Evolutionary conservation across 2,888 invertebrate genomes (phyloP).

Genomic region (Cybosia mesomella): DNA sequence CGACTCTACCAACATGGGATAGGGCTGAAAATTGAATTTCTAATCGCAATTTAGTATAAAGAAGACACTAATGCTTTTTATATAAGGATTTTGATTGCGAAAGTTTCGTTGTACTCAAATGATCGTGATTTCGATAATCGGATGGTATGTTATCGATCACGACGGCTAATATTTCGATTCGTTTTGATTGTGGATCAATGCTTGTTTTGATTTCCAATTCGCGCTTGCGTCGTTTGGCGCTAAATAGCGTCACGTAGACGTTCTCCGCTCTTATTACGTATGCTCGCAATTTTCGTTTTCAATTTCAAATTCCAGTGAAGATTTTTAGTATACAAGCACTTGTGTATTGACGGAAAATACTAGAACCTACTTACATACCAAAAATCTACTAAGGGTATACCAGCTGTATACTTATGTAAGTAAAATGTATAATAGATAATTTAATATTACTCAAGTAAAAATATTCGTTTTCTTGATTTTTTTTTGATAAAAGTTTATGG

Average conservation of each 20-base stretch:
- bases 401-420: not conserved
- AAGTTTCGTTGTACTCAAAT: slow-evolving; percentile 66
- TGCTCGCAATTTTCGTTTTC: slow-evolving; percentile 78
- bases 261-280: slow-evolving; percentile 68
- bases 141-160: slow-evolving; percentile 84
- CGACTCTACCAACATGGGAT: slow-evolving; percentile 49
- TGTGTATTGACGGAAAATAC: slow-evolving; percentile 17
- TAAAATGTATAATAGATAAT: not conserved
- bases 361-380: not conserved
- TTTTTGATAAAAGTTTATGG: not conserved
- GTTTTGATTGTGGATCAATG: slow-evolving; percentile 83
- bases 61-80: slow-evolving; percentile 49
- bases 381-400: not conserved
- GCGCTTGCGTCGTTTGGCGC: slow-evolving; percentile 83
- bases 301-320: slow-evolving; percentile 67
- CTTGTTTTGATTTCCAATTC: slow-evolving; percentile 87
- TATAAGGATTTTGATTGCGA: slow-evolving; percentile 41
- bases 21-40: slow-evolving; percentile 62
- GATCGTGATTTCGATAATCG: slow-evolving; percentile 85
- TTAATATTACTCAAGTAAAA: too few relatives aligned
- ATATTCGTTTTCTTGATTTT: too few relatives aligned
- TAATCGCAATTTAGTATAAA: slow-evolving; percentile 36
- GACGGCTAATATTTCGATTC: slow-evolving; percentile 81
- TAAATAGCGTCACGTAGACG: slow-evolving; percentile 85
- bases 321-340: slow-evolving; percentile 47